Evolutionary conservation across 2,797 vertebrate species (phyloP).

Genomic region (Sebastes goodei): DNA sequence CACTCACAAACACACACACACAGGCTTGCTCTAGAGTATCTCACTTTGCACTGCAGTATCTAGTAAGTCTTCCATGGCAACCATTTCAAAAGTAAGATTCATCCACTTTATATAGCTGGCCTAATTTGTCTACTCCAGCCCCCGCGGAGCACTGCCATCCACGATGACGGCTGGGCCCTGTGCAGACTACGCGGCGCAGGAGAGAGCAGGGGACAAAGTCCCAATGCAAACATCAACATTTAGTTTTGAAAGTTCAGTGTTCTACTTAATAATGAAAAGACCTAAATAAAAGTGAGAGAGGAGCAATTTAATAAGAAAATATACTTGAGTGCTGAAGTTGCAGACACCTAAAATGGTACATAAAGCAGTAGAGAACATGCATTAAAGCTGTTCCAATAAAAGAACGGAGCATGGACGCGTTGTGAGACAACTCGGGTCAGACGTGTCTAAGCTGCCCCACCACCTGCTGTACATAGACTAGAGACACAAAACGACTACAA

Average conservation of each 20-base stretch:
- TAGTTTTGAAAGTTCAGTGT: slow-evolving; percentile 46
- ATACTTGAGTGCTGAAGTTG: not conserved
- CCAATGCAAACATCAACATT: slow-evolving; percentile 46
- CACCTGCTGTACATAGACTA: not conserved
- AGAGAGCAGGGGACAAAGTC: slow-evolving; percentile 23
- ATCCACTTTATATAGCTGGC: slow-evolving; percentile 77
- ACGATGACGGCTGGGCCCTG: slow-evolving; percentile 40
- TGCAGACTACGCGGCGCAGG: slow-evolving; percentile 17
- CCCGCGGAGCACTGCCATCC: slow-evolving; percentile 59
- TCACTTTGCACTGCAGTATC: slow-evolving; percentile 52
- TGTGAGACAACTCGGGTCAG: not conserved
- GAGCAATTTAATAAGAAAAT: not conserved
- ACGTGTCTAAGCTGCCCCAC: not conserved
- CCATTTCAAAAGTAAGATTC: slow-evolving; percentile 68
- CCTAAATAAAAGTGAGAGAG: slow-evolving; percentile 19
- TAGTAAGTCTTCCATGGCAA: slow-evolving; percentile 66
- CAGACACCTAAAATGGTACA: not conserved
- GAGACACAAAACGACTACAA: not conserved
- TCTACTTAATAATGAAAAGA: slow-evolving; percentile 47
- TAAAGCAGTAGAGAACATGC: not conserved
- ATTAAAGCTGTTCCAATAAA: not conserved
- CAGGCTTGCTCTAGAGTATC: slow-evolving; percentile 19
- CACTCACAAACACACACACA: not conserved
- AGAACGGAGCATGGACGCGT: not conserved
- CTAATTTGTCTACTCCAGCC: slow-evolving; percentile 68